Evolutionary conservation across 1,140 invertebrate species (phyloP), one percentile per base, ranked within the genome.

Genomic region (Diploscapter pachys): DNA sequence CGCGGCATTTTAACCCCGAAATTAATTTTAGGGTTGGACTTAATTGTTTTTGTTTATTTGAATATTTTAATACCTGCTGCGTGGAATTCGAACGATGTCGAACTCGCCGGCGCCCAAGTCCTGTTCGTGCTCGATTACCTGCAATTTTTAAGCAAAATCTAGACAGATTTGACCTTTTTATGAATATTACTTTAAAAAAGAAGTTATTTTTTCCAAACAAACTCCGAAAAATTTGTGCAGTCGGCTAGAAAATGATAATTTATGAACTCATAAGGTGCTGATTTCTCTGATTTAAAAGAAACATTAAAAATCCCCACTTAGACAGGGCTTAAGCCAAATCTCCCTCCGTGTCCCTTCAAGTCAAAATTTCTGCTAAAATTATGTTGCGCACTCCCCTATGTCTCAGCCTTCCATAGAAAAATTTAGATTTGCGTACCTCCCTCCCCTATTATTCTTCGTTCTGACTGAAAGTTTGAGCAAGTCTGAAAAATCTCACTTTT

Each of bases 401-500:
- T 72, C 50, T 3, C n/a, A 67, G n/a, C 67, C 71, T 48, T 74
- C 74, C 3, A 65, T n/a, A 9, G 72, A 59, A 59, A 31, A 31
- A 31, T 31, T 31, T 31, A 31, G 31, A 31, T 31, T 31, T 31
- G 31, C 0, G 31, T 31, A 31, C 31, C 31, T 31, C 31, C 31
- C 31, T 31, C 31, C 31, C 31, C 79, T 84, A 53, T 11, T 65
- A 55, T 73, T 31, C 31, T 31, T 57, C 76, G 13, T 57, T 63
- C 6, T 51, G 8, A 53, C 31, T 31, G 3, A 54, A 13, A 11
- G 53, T 51, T 31, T 57, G 13, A 13, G 56, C 61, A 66, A 67
- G 67, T 83, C 91, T 89, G 61, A 78, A 50, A 8, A 71, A 73
- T 78, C 88, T 86, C 3, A 91, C 87, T 89, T 92, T 92, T 51